phyloP scores from a whole-genome alignment of 1,140 invertebrate genomes.

The Triops longicaudatus region DNA sequence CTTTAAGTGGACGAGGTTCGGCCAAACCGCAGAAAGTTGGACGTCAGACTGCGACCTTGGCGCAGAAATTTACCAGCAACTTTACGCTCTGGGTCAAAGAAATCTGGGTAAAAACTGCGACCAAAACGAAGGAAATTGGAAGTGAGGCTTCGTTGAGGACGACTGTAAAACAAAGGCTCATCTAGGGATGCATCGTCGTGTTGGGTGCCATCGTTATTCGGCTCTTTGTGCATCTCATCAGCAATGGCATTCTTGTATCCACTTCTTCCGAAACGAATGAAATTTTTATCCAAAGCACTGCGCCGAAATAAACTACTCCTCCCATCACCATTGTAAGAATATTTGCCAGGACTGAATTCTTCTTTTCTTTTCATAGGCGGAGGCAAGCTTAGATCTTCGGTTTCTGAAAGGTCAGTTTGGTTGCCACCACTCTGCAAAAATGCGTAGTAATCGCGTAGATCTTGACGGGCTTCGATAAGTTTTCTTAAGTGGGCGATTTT shows the following conservation, averaged over 20 bases:
- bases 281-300: conserved; percentile 35
- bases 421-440: neutral
- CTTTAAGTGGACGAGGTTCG: conserved; percentile 13
- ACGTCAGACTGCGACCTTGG: conserved; percentile 1
- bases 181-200: neutral
- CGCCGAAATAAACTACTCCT: conserved; percentile 26
- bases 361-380: neutral
- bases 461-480: neutral
- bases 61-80: neutral
- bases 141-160: conserved; percentile 32
- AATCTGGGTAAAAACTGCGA: conserved; percentile 27
- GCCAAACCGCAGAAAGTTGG: conserved; percentile 24
- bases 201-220: conserved; percentile 2
- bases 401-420: neutral
- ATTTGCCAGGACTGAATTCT: neutral
- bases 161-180: neutral
- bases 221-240: neutral
- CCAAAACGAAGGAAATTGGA: conserved; percentile 38
- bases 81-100: neutral
- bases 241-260: conserved; percentile 30
- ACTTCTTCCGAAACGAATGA: conserved; percentile 35
- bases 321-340: neutral
- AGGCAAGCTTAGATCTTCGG: neutral
- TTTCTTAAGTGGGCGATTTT: neutral
- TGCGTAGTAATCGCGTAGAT: neutral